phyloP scores from a whole-genome alignment of 2,113 vertebrate genomes.

The Zapus hudsonius region DNA sequence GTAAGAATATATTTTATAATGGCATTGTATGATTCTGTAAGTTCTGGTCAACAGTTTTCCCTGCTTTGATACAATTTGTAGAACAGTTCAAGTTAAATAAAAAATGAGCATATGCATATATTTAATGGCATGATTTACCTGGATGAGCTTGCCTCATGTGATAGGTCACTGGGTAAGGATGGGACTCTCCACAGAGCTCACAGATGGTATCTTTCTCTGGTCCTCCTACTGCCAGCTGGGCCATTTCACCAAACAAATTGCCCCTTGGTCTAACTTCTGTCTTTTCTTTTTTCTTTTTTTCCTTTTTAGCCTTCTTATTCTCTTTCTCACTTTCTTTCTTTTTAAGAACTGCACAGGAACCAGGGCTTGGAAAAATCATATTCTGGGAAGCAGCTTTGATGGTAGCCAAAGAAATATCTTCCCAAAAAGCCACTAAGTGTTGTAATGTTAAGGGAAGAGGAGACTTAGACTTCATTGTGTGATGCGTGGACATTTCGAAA shows the following conservation, averaged over 20 bases:
- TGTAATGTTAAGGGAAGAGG: slow-evolving; percentile 96
- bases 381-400: slow-evolving; percentile 99
- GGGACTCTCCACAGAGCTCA: slow-evolving; percentile 97
- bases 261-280: slow-evolving; percentile 95
- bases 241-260: slow-evolving; percentile 99
- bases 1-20: background rate
- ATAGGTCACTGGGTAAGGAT: slow-evolving; percentile 98
- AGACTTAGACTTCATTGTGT: slow-evolving; percentile 91
- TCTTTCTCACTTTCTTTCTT: slow-evolving; percentile 98
- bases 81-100: background rate
- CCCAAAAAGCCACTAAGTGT: slow-evolving; percentile 98
- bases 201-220: slow-evolving; percentile 99
- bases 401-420: slow-evolving; percentile 98
- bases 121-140: slow-evolving; percentile 84
- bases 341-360: slow-evolving; percentile 97
- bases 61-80: background rate
- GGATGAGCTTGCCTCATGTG: slow-evolving; percentile 99
- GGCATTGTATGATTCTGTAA: background rate
- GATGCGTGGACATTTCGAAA: slow-evolving; percentile 91
- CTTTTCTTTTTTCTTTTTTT: slow-evolving; percentile 99
- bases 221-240: slow-evolving; percentile 97
- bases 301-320: slow-evolving; percentile 95
- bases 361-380: slow-evolving; percentile 99
- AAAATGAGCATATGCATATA: too few relatives aligned
- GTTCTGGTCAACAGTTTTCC: background rate